Percentiles rank a stretch among this genome's conserved stretches.
These are phyloP conservation scores for Drosophila suboccidentalis DNA, from an alignment of 2,888 invertebrate genomes.

Conservation along the genomic window DNA sequence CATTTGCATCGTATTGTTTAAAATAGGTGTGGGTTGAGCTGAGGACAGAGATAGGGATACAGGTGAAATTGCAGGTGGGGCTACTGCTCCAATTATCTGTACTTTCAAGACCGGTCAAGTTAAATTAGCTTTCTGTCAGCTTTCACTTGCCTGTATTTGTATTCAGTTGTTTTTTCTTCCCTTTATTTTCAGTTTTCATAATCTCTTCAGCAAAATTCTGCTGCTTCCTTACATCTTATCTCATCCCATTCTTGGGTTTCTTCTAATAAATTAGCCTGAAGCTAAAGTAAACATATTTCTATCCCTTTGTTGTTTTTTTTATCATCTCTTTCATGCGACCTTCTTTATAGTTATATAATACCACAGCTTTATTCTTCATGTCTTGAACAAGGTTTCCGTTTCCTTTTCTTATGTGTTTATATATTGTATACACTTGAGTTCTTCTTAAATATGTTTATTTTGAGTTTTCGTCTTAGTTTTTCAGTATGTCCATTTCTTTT, in stretches of 20 bases:
- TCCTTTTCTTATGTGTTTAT: neutral
- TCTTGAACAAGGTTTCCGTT: neutral
- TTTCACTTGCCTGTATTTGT: conserved; percentile 12
- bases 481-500: too few relatives aligned
- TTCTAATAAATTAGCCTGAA: neutral
- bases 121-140: neutral
- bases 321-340: neutral
- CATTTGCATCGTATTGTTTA: neutral
- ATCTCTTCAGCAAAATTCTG: neutral
- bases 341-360: neutral
- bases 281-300: neutral
- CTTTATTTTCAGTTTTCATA: neutral
- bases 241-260: neutral
- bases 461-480: neutral
- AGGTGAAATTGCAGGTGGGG: neutral
- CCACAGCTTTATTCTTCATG: neutral
- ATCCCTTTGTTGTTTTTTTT: neutral
- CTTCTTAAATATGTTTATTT: neutral
- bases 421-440: neutral
- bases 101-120: neutral
- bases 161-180: neutral
- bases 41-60: neutral
- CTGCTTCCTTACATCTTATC: neutral
- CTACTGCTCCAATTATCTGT: conserved; percentile 1
- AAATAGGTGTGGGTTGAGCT: neutral